Evolutionary conservation across 2,888 invertebrate genomes (phyloP).

Genomic region (Trissolcus brochymenae): DNA sequence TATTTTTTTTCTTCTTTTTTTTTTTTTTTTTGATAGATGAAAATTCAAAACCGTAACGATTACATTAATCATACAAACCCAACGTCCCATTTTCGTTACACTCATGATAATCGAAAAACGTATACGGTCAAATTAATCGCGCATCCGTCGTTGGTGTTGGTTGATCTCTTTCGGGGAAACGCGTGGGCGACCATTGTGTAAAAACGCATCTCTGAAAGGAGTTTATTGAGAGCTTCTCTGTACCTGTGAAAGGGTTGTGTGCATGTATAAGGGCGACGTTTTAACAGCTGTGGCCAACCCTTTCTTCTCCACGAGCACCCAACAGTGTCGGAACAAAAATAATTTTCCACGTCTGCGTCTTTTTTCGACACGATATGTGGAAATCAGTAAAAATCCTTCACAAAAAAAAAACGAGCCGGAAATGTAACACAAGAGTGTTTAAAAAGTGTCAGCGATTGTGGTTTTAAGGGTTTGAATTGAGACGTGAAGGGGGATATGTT

Average conservation of each 20-base stretch:
- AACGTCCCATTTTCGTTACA: conserved; percentile 8
- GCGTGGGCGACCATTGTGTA: conserved; percentile 55
- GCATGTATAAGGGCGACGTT: conserved; percentile 39
- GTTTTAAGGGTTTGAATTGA: conserved; percentile 11
- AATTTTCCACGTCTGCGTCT: conserved; percentile 25
- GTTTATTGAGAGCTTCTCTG: conserved; percentile 21
- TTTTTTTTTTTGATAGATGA: no score
- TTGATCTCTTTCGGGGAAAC: conserved; percentile 54
- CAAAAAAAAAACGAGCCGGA: conserved; percentile 31
- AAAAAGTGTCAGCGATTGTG: conserved; percentile 30
- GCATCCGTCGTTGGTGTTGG: conserved; percentile 25
- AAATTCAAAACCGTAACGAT: not conserved
- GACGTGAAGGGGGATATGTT: conserved; percentile 7
- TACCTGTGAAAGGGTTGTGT: conserved; percentile 54
- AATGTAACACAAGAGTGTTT: conserved; percentile 43
- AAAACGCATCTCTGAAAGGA: conserved; percentile 39
- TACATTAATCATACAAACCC: conserved; percentile 21
- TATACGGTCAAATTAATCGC: conserved; percentile 34
- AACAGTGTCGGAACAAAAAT: conserved; percentile 29
- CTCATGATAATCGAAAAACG: conserved; percentile 19
- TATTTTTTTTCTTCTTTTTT: no score
- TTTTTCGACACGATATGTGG: conserved; percentile 12
- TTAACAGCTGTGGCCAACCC: conserved; percentile 57
- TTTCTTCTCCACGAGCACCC: conserved; percentile 35
- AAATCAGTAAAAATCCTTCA: conserved; percentile 28